Conservation (phyloP, 1,140 invertebrate species). For the Ceratoteleas bidentatus region DNA sequence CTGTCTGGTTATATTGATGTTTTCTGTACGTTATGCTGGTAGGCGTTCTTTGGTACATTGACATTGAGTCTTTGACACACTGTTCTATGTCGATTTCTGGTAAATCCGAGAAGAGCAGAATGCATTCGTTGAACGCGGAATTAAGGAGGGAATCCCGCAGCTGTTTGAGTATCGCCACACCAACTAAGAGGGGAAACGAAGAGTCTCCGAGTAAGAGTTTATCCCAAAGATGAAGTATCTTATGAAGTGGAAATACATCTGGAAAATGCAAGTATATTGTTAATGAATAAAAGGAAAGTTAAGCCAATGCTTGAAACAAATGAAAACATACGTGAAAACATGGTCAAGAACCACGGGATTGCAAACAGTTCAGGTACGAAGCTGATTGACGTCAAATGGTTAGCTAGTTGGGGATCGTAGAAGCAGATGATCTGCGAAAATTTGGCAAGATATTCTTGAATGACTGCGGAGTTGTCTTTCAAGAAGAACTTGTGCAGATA, state of each 20-base stretch:
- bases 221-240: constrained; percentile 99
- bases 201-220: constrained; percentile 96
- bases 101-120: constrained; percentile 97
- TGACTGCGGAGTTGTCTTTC: constrained; percentile 98
- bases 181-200: constrained; percentile 97
- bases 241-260: constrained; percentile 99
- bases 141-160: constrained; percentile 90
- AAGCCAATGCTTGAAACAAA: constrained; percentile 21
- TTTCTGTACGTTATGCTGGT: constrained; percentile 92
- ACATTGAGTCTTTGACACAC: constrained; percentile 94
- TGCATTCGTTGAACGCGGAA: constrained; percentile 98
- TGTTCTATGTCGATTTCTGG: constrained; percentile 98
- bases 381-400: constrained; percentile 94
- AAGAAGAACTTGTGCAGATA: constrained; percentile 99
- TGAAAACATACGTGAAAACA: constrained; percentile 96
- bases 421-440: constrained; percentile 98
- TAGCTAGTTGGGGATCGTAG: constrained; percentile 95
- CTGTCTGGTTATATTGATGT: constrained; percentile 87
- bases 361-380: constrained; percentile 99
- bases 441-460: constrained; percentile 98
- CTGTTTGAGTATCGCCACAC: constrained; percentile 95
- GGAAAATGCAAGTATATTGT: constrained; percentile 19
- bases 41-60: constrained; percentile 93
- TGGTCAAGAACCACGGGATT: constrained; percentile 99
- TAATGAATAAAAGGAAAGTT: neutral